Conservation (phyloP, 2,888 invertebrate genomes). For the Ormia ochracea region DNA sequence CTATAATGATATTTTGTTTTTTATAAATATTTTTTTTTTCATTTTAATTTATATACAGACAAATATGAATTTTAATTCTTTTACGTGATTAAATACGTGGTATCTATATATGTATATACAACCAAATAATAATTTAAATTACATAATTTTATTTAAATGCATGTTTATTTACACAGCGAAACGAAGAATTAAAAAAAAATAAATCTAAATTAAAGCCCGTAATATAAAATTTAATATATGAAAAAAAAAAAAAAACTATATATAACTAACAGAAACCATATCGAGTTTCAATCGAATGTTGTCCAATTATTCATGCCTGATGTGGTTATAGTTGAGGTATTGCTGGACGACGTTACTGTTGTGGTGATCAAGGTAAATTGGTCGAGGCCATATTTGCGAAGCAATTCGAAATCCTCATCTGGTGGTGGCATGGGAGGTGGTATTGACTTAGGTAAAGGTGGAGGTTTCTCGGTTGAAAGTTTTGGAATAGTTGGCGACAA, state of each 20-base stretch:
- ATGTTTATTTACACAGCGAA: too few relatives aligned
- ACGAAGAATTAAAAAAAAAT: too few relatives aligned
- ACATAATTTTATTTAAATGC: too few relatives aligned
- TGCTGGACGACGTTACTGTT: constrained; percentile 61
- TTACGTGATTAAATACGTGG: constrained; percentile 29
- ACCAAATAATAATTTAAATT: too few relatives aligned
- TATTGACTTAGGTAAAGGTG: constrained; percentile 64
- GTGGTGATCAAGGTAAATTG: constrained; percentile 73
- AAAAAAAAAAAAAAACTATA: too few relatives aligned
- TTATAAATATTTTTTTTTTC: background rate
- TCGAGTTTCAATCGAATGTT: constrained; percentile 71
- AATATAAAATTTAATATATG: too few relatives aligned
- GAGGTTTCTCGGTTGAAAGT: constrained; percentile 61
- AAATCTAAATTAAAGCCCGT: too few relatives aligned
- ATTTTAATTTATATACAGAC: too few relatives aligned
- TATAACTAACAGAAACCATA: background rate
- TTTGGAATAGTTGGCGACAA: constrained; percentile 62
- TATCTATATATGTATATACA: constrained; percentile 22
- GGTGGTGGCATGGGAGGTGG: constrained; percentile 67
- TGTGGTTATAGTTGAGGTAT: constrained; percentile 53
- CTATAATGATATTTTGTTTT: background rate
- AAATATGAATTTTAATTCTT: constrained; percentile 33
- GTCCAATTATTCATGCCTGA: constrained; percentile 75
- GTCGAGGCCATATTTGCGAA: constrained; percentile 76
- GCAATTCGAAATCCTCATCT: constrained; percentile 76